These are phyloP conservation scores for Alexandromys oeconomus DNA, from an alignment of 2,797 vertebrate genomes.

Conservation along the genomic window DNA sequence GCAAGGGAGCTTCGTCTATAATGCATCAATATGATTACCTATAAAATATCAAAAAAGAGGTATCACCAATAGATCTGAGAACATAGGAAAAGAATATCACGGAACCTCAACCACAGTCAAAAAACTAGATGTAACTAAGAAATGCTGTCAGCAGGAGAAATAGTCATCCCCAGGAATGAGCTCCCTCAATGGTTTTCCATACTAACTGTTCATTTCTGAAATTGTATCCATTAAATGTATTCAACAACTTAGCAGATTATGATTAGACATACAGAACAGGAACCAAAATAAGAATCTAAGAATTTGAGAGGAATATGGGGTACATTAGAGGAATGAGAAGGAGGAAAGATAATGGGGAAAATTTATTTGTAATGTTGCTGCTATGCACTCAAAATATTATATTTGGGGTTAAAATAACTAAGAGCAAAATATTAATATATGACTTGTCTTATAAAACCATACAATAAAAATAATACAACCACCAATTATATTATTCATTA, in stretches of 20 bases:
- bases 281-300: background rate
- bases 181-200: background rate
- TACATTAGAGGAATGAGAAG: background rate
- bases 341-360: background rate
- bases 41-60: too few species aligned
- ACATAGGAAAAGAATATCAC: background rate
- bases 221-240: background rate
- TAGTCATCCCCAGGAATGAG: background rate
- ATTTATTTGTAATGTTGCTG: background rate
- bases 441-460: background rate
- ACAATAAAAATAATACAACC: constrained; percentile 41
- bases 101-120: background rate
- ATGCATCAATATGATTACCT: too few species aligned
- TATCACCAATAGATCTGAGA: background rate
- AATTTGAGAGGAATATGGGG: background rate
- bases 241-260: background rate
- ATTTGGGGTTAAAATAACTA: background rate
- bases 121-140: background rate
- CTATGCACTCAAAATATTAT: background rate
- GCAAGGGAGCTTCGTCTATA: background rate
- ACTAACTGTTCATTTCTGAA: background rate
- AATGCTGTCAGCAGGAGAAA: background rate
- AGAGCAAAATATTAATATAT: background rate
- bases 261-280: background rate
- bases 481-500: background rate